A percentile compares a stretch with the other conserved stretches of the same genome.
phyloP scores from a whole-genome alignment of 2,113 vertebrate genomes.

The Sceloporus tristichus region DNA sequence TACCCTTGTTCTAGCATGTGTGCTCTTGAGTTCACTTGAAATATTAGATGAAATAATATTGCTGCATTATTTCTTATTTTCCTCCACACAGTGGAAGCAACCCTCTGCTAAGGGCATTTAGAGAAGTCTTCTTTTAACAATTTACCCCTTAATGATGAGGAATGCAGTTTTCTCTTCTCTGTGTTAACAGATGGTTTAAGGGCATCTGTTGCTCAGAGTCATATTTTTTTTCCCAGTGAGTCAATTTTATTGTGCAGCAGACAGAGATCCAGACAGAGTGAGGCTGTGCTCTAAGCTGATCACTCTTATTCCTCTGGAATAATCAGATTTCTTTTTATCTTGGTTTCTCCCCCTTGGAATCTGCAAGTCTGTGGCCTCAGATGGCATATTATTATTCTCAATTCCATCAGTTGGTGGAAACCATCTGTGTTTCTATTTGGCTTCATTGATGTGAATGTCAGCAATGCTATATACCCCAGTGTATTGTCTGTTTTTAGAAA shows the following conservation, averaged over 20 bases:
- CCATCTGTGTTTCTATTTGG: slow-evolving; percentile 73
- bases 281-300: slow-evolving; percentile 50
- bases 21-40: background rate
- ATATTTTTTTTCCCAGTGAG: slow-evolving; percentile 2
- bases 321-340: slow-evolving; percentile 73
- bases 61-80: background rate
- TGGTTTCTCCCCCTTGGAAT: slow-evolving; percentile 55
- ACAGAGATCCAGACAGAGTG: slow-evolving; percentile 38
- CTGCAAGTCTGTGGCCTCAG: slow-evolving; percentile 69
- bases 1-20: background rate
- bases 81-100: background rate
- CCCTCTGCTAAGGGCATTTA: background rate
- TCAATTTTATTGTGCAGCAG: slow-evolving; percentile 29
- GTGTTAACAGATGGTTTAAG: slow-evolving; percentile 19
- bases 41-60: background rate
- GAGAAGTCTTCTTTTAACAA: slow-evolving; percentile 2
- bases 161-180: background rate
- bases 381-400: slow-evolving; percentile 67
- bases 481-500: background rate
- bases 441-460: slow-evolving; percentile 63
- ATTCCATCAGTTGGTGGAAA: slow-evolving; percentile 64
- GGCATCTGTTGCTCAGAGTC: slow-evolving; percentile 6
- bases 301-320: slow-evolving; percentile 62
- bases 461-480: slow-evolving; percentile 44
- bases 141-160: background rate